These are phyloP conservation scores for Antheraea pernyi DNA, from an alignment of 1,140 invertebrate species.

Conservation along the genomic window DNA sequence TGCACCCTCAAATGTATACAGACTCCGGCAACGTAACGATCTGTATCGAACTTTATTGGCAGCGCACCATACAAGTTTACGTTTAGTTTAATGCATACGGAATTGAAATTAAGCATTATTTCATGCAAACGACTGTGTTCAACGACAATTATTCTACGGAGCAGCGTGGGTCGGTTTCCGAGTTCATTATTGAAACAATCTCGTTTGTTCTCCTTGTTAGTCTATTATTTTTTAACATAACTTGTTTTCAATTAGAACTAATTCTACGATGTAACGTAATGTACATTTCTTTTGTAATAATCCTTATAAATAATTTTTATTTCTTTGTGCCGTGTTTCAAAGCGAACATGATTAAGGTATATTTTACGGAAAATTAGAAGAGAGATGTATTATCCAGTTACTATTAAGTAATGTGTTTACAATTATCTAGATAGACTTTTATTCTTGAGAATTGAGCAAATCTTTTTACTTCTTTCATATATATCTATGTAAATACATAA, in stretches of 20 bases:
- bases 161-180: slow-evolving; percentile 36
- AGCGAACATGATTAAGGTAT: too few relatives aligned
- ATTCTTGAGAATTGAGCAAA: too few relatives aligned
- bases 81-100: slow-evolving; percentile 52
- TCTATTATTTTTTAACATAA: not conserved
- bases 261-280: not conserved
- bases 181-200: slow-evolving; percentile 39
- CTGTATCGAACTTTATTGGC: slow-evolving; percentile 63
- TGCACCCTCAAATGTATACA: slow-evolving; percentile 48
- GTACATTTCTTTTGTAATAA: not conserved
- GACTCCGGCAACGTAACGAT: slow-evolving; percentile 37
- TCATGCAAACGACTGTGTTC: slow-evolving; percentile 59
- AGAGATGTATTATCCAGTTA: too few relatives aligned
- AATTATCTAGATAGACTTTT: too few relatives aligned
- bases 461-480: too few relatives aligned
- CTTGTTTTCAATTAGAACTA: not conserved
- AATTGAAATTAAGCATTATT: slow-evolving; percentile 73
- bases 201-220: slow-evolving; percentile 15
- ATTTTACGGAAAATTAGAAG: too few relatives aligned
- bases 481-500: too few relatives aligned
- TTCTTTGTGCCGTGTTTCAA: too few relatives aligned
- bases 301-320: not conserved
- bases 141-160: slow-evolving; percentile 59
- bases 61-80: slow-evolving; percentile 58
- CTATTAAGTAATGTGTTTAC: too few relatives aligned